Evolutionary conservation across 2,888 invertebrate species (phyloP).

Genomic region (Tachystola acroxantha): DNA sequence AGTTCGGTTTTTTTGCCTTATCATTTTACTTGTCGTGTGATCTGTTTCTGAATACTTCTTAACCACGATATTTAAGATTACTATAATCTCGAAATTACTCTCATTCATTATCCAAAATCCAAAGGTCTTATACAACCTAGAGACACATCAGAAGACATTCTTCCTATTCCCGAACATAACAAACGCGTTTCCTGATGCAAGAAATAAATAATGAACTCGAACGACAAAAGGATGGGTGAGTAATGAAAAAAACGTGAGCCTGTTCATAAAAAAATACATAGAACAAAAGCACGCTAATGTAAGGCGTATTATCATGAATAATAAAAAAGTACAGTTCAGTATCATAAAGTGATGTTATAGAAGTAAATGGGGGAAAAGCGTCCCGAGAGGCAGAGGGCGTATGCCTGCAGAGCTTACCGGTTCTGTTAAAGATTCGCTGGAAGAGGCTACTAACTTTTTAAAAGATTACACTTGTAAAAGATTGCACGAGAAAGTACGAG

Average conservation of each 20-base stretch:
- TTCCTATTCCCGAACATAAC: background rate
- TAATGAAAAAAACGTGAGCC: constrained; percentile 27
- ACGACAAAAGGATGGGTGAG: constrained; percentile 28
- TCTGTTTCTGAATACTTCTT: too few species aligned
- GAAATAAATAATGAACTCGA: constrained; percentile 33
- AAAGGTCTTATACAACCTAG: too few species aligned
- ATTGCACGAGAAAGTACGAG: too few species aligned
- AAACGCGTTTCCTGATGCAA: constrained; percentile 4
- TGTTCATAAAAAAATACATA: constrained; percentile 39
- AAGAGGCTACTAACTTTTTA: constrained; percentile 1
- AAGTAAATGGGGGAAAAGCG: constrained; percentile 65
- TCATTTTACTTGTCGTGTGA: too few species aligned
- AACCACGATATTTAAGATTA: too few species aligned
- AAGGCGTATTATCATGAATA: constrained; percentile 67
- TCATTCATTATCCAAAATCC: too few species aligned
- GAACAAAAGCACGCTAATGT: constrained; percentile 58
- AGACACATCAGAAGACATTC: background rate
- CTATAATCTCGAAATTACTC: too few species aligned
- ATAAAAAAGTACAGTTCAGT: constrained; percentile 63
- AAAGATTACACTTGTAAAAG: background rate
- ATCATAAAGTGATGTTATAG: constrained; percentile 71
- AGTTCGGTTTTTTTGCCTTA: too few species aligned
- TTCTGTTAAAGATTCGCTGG: constrained; percentile 10
- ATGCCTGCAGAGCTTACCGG: constrained; percentile 20
- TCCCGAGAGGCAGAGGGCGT: constrained; percentile 41